Evolutionary conservation across 1,140 invertebrate species (phyloP).

Genomic region (Rhagoletis zephyria): DNA sequence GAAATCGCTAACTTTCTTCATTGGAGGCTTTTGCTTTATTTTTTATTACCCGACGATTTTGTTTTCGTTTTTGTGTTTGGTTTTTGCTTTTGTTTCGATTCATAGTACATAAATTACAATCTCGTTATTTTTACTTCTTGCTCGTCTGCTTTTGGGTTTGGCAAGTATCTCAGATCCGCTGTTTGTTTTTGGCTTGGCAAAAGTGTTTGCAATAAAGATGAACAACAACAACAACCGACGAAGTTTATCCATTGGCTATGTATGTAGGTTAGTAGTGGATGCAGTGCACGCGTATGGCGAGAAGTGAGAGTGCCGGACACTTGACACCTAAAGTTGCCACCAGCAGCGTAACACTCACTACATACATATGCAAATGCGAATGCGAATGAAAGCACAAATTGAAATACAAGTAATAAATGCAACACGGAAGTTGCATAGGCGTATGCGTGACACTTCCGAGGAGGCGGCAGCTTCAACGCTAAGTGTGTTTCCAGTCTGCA

Average conservation of each 20-base stretch:
- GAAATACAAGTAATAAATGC: not conserved
- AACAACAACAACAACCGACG: not conserved
- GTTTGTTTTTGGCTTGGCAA: not conserved
- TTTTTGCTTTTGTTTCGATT: not conserved
- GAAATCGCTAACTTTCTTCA: slow-evolving; percentile 25
- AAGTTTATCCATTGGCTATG: slow-evolving; percentile 8
- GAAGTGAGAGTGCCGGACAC: slow-evolving; percentile 6
- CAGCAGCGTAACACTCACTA: not conserved
- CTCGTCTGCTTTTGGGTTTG: not conserved
- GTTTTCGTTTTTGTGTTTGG: not conserved
- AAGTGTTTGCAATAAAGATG: not conserved
- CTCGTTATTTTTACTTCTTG: slow-evolving; percentile 19
- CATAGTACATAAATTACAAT: slow-evolving; percentile 23
- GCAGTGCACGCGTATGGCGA: not conserved
- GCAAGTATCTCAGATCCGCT: slow-evolving; percentile 5
- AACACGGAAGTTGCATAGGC: not conserved
- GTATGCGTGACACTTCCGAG: too few species aligned
- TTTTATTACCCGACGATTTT: not conserved
- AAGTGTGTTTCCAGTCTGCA: too few species aligned
- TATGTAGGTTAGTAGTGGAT: slow-evolving; percentile 10
- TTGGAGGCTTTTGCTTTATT: not conserved
- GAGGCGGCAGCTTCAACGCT: too few species aligned
- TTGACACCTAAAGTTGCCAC: not conserved
- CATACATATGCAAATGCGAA: too few species aligned
- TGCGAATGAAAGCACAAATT: not conserved